Conservation (phyloP, 2,888 invertebrate species). For the Therioaphis trifolii region DNA sequence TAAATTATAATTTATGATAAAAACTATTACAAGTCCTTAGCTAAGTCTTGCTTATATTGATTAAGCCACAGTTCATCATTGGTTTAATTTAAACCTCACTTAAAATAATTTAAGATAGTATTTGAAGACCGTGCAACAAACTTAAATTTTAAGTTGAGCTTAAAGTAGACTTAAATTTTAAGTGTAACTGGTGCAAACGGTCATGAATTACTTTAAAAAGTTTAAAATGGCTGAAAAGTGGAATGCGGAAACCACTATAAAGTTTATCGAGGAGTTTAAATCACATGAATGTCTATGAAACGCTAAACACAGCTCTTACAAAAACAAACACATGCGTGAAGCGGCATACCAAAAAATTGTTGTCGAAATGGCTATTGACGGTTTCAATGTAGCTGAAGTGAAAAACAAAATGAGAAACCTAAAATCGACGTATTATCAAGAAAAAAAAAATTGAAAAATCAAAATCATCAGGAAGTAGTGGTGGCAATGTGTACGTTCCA, state of each 20-base stretch:
- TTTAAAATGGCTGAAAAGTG: conserved; percentile 47
- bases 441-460: conserved; percentile 69
- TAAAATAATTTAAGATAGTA: conserved; percentile 21
- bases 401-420: conserved; percentile 71
- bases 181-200: background rate
- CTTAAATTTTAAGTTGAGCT: background rate
- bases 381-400: conserved; percentile 67
- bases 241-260: conserved; percentile 53
- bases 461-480: conserved; percentile 45
- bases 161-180: conserved; percentile 1
- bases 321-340: conserved; percentile 41
- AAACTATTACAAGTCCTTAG: background rate
- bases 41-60: background rate
- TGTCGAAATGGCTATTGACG: conserved; percentile 63
- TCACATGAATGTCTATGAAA: conserved; percentile 50
- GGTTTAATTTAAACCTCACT: conserved; percentile 13
- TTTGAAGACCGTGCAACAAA: conserved; percentile 18
- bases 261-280: conserved; percentile 43
- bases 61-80: background rate
- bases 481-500: conserved; percentile 58
- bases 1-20: conserved; percentile 5
- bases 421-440: conserved; percentile 71
- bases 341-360: conserved; percentile 33
- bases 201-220: conserved; percentile 8
- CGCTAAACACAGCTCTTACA: conserved; percentile 19